Base-by-base conservation (phyloP, 92 coral and sea anemone genomes). In the Heteractis magnifica region DNA sequence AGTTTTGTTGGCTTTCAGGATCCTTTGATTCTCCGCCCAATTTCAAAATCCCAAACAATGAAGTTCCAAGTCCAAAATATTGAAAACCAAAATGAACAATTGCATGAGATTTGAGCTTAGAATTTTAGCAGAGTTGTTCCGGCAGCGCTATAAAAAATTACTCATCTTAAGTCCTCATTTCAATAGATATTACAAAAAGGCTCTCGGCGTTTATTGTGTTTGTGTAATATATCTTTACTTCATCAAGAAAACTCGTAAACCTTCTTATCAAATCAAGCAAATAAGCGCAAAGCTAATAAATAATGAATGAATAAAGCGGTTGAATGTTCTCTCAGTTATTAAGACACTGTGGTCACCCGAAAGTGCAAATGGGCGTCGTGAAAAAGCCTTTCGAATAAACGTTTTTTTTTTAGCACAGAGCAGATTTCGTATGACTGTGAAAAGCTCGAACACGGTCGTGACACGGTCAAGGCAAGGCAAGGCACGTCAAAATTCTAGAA, bases 241-340 rank as follows among this genome's bases (percentile, higher is more conserved):
- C 23, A 65, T 80, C 60, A 80, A 65, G 76, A 41, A 65, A 80
- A 80, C 71, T 65, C 75, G 84, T 74, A 68, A 68, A 81, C 84
- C 77, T 62, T 81, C 84, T 81, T 81, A 81, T 81, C 7, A 20
- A 79, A 79, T 65, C 21, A 64, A 65, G 71, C 83, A 79, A 81
- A 81, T 81, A 59, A 81, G 73, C 20, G n/a, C 77, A 81, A 80
- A 15, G 18, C 16, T n/a, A 26, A 70, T 51, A 70, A 81, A 70
- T 52, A 52, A 81, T 76, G 12, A 49, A 49, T 50, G 60, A 20
- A 49, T 50, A 34, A 20, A 74, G 52, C 34, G 50, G 11, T 49
- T 49, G 73, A 68, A 26, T 13, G 49, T 10, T 68, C 26, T 68
- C 73, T 68, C 19, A 68, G 44, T 23, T 68, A 68, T 41, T 10